These are phyloP conservation scores for Mycogona germanica DNA, from an alignment of 2,888 invertebrate species.

Conservation along the genomic window DNA sequence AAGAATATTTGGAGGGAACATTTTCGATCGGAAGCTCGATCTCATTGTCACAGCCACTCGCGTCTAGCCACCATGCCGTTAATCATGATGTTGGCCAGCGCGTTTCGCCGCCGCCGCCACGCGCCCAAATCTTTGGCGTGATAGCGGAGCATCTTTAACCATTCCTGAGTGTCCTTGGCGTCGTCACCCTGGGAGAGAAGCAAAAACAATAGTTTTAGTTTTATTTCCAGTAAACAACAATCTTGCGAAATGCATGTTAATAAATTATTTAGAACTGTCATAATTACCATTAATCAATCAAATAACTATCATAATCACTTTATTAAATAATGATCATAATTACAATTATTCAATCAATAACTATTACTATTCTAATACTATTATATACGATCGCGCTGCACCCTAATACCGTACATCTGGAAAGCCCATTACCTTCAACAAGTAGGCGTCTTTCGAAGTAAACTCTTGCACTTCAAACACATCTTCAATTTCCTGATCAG, in stretches of 20 bases:
- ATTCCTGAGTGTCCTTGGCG: conserved; percentile 67
- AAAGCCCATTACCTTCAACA: conserved; percentile 78
- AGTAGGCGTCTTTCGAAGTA: conserved; percentile 81
- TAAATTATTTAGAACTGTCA: background rate
- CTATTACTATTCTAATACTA: too few relatives aligned
- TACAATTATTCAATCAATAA: too few relatives aligned
- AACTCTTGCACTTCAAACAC: conserved; percentile 93
- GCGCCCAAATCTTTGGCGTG: conserved; percentile 85
- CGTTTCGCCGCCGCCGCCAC: conserved; percentile 83
- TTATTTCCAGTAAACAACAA: background rate
- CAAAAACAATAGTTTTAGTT: background rate
- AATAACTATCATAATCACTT: too few relatives aligned
- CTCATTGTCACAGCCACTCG: conserved; percentile 13
- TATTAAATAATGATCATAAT: too few relatives aligned
- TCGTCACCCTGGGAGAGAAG: conserved; percentile 74
- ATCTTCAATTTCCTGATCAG: conserved; percentile 81
- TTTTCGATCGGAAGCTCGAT: too few relatives aligned
- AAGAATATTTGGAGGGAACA: too few relatives aligned
- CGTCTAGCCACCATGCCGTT: conserved; percentile 33
- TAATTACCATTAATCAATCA: too few relatives aligned
- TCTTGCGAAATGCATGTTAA: background rate
- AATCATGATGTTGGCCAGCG: conserved; percentile 95
- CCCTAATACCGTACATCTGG: too few relatives aligned
- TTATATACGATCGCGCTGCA: too few relatives aligned
- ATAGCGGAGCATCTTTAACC: conserved; percentile 81